Percentiles rank a stretch among this genome's conserved stretches.
Evolutionary conservation across 2,888 invertebrate genomes (phyloP).

Genomic region (Scrobipalpa atriplicella): DNA sequence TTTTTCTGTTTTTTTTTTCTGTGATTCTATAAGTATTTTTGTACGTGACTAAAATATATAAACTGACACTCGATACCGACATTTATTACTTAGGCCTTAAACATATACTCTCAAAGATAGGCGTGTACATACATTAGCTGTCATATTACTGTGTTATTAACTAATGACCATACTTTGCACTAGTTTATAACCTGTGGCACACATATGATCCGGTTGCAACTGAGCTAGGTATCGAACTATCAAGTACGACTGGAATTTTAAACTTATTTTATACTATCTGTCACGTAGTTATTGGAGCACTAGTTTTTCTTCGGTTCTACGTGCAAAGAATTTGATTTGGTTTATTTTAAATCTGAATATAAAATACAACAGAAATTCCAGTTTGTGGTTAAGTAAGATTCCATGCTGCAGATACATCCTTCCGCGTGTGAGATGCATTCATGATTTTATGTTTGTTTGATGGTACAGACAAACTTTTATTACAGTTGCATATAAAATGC

Average conservation of each 20-base stretch:
- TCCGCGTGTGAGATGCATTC: too few species aligned
- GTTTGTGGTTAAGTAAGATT: too few species aligned
- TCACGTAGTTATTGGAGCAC: background rate
- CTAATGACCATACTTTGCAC: conserved; percentile 11
- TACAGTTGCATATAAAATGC: background rate
- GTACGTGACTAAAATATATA: background rate
- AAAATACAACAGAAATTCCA: too few species aligned
- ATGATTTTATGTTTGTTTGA: too few species aligned
- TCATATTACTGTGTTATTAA: conserved; percentile 17
- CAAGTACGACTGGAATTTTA: conserved; percentile 16
- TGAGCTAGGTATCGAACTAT: background rate
- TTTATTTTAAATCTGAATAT: too few species aligned
- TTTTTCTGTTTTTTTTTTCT: too few species aligned
- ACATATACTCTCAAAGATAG: background rate
- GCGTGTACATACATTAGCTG: background rate
- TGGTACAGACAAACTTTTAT: background rate
- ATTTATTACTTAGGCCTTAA: background rate
- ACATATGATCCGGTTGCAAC: background rate
- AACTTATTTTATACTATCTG: background rate
- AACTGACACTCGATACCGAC: background rate
- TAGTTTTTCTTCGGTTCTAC: background rate
- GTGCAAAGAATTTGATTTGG: too few species aligned
- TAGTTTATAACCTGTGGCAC: conserved; percentile 5
- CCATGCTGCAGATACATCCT: too few species aligned
- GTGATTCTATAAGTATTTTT: background rate